A percentile compares a stretch with the other conserved stretches of the same genome.
These are phyloP conservation scores for Corella eumyota DNA, from an alignment of 23 tunicate genomes.

Conservation along the genomic window DNA sequence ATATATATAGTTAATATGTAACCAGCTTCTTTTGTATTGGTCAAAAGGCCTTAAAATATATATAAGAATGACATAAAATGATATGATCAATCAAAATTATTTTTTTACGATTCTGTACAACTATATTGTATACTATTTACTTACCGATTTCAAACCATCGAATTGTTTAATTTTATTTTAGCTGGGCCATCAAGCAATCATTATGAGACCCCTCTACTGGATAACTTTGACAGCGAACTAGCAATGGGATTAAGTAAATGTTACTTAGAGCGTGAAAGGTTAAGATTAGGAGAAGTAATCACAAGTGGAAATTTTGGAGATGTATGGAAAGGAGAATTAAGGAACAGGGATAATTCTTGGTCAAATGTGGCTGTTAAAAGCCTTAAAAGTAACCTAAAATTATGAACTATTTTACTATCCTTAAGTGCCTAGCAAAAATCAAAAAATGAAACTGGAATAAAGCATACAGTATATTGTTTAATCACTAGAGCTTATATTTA, in stretches of 20 bases:
- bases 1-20: background rate
- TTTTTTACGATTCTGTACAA: too few species aligned
- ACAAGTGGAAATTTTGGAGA: conserved; percentile 94
- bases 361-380: conserved; percentile 80
- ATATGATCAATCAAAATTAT: too few species aligned
- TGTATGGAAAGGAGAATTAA: conserved; percentile 61
- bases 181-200: conserved; percentile 12
- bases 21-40: background rate
- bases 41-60: too few species aligned
- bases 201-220: conserved; percentile 33
- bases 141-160: background rate
- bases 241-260: conserved; percentile 74
- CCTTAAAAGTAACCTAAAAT: conserved; percentile 76
- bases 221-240: conserved; percentile 51
- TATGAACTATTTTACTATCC: background rate
- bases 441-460: too few species aligned
- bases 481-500: too few species aligned
- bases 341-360: conserved; percentile 25
- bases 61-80: too few species aligned
- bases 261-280: conserved; percentile 63
- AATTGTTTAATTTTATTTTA: background rate
- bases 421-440: too few species aligned
- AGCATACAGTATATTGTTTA: too few species aligned
- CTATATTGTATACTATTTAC: background rate
- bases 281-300: conserved; percentile 67